A percentile compares a stretch with the other conserved stretches of the same genome.
Conservation (phyloP, 2,888 invertebrate genomes). For the Drosophila cracens region DNA sequence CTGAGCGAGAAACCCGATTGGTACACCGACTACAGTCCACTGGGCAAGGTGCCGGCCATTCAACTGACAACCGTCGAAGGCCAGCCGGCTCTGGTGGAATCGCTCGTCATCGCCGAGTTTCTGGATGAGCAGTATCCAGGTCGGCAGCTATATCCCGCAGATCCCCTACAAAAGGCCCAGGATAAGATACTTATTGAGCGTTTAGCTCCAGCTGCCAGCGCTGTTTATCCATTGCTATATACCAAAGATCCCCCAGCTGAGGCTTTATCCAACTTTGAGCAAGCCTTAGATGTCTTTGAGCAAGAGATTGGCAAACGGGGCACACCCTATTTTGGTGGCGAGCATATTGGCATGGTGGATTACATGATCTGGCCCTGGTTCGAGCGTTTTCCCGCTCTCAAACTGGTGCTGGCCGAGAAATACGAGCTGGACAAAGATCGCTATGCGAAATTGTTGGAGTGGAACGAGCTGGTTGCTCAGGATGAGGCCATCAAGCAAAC, state of each 20-base stretch:
- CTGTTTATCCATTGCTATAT: slow-evolving; percentile 81
- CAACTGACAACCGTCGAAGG: slow-evolving; percentile 87
- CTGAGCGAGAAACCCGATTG: slow-evolving; percentile 92
- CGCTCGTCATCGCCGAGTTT: slow-evolving; percentile 91
- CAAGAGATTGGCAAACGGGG: slow-evolving; percentile 88
- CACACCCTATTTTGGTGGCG: slow-evolving; percentile 89
- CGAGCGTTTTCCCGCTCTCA: slow-evolving; percentile 87
- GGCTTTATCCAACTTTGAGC: slow-evolving; percentile 67
- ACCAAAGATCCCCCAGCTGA: slow-evolving; percentile 58
- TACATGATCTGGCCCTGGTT: slow-evolving; percentile 95
- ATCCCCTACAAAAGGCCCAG: slow-evolving; percentile 83
- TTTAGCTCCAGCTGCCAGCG: slow-evolving; percentile 73
- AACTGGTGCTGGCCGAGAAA: slow-evolving; percentile 87
- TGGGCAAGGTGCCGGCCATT: slow-evolving; percentile 91
- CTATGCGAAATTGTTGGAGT: slow-evolving; percentile 37
- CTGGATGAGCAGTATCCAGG: slow-evolving; percentile 92
- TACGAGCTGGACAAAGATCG: slow-evolving; percentile 80
- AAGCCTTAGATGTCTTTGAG: slow-evolving; percentile 88
- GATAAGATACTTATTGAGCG: slow-evolving; percentile 84
- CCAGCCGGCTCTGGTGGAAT: slow-evolving; percentile 89
- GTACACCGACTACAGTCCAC: slow-evolving; percentile 89
- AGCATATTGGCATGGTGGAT: slow-evolving; percentile 91
- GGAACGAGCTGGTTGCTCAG: slow-evolving; percentile 88
- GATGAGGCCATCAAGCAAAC: slow-evolving; percentile 89
- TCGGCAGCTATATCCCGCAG: slow-evolving; percentile 87